phyloP scores from a whole-genome alignment of 2,113 vertebrate species.

The Caretta caretta region DNA sequence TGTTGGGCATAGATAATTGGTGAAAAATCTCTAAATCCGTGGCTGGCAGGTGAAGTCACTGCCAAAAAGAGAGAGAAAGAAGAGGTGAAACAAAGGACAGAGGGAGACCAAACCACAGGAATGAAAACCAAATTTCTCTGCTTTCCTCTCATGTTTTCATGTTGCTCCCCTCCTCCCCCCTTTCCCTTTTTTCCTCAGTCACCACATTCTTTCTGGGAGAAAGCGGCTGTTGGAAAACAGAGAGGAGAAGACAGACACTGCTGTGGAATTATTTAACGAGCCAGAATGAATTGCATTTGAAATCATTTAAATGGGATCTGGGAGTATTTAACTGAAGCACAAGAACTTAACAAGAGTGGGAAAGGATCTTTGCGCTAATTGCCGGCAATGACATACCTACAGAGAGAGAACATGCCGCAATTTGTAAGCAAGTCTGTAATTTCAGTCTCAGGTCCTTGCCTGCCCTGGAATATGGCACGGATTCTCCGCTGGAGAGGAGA shows the following conservation, averaged over 20 bases:
- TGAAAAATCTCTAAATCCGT: constrained; percentile 55
- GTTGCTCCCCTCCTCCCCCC: not conserved
- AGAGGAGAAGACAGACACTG: constrained; percentile 73
- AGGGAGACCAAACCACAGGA: not conserved
- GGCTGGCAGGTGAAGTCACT: constrained; percentile 59
- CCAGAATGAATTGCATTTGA: constrained; percentile 86
- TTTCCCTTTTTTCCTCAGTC: not conserved
- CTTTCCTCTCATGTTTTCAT: not conserved
- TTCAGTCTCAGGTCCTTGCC: constrained; percentile 68
- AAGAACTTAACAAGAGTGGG: constrained; percentile 85
- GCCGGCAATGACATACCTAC: constrained; percentile 82
- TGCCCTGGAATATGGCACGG: constrained; percentile 43
- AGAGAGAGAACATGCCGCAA: constrained; percentile 76
- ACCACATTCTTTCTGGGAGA: constrained; percentile 35
- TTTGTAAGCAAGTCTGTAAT: constrained; percentile 77
- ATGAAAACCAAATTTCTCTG: not conserved
- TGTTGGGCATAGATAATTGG: constrained; percentile 57
- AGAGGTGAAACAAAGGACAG: not conserved
- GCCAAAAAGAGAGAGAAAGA: constrained; percentile 11
- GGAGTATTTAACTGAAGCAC: constrained; percentile 84
- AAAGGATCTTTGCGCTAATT: constrained; percentile 83
- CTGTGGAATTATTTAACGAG: constrained; percentile 85
- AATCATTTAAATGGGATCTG: constrained; percentile 87
- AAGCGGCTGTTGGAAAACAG: constrained; percentile 76
- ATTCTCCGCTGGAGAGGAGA: constrained; percentile 39